Evolutionary conservation across 2,797 vertebrate genomes (phyloP), one percentile per base, ranked within the genome.

Genomic region (Atherinosoma microstoma): DNA sequence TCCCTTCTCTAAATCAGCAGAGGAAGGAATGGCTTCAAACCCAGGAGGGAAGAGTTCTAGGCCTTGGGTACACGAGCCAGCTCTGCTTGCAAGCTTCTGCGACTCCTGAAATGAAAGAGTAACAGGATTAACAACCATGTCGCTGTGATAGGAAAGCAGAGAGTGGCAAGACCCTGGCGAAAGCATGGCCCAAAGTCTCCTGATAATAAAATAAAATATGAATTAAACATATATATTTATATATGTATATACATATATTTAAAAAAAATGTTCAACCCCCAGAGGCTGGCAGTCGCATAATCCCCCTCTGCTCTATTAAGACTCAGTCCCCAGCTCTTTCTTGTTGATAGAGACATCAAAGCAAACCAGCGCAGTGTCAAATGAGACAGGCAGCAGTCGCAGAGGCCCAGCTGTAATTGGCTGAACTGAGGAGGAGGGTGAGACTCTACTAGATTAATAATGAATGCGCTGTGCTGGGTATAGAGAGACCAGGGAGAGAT

Each of bases 311-410:
- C 86, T 91, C 84, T 83, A 90, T 87, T 90, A 90, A 87, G 84
- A 84, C 84, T 82, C 0, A 1, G 78, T 79, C 70, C 79, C 65
- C 35, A 3, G 76, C 70, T 78, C 87, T 80, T 86, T 84, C 32
- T 70, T 79, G 84, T 91, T 90, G 90, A 94, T 93, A 83, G 87
- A 93, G 91, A 93, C 93, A 93, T 95, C 91, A 93, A 93, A 94
- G 93, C 85, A 69, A 78, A 78, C 66, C 86, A 84, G 84, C 53
- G 67, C 77, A 60, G 83, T 76, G 85, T 89, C 89, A 84, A 92
- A 91, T 85, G 78, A 87, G 90, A 91, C 80, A 59, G 87, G 86
- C 90, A 82, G 81, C 73, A 83, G 87, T 88, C 87, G 74, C 87
- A 78, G 72, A 81, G 83, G 86, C 83, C 77, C 57, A 34, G 35